Base-by-base conservation (phyloP, 2,888 invertebrate species). In the Microdon myrmicae region DNA sequence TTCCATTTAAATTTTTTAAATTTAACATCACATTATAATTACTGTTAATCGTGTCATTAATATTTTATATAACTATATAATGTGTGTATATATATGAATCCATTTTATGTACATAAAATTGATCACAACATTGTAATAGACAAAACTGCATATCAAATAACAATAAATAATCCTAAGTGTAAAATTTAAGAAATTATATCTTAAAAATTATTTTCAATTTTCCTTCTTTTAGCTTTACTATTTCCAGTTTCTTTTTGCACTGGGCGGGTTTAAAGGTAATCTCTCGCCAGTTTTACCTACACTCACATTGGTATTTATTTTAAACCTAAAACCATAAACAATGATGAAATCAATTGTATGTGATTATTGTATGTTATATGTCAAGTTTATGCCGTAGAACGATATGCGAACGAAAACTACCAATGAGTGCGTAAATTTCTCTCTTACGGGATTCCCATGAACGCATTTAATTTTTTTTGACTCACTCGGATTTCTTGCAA, bases 11-110 rank as follows among this genome's bases (percentile, higher is more conserved):
- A 41, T 64, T 31, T 22, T 51, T 64, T 64, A 71, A 64, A 64
- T 64, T 64, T 74, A 74, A 74, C 74, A 74, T 74, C 74, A 74
- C 74, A 74, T 75, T 75, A 75, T 64, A 64, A 64, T 64, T 64
- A 64, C 64, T 64, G 58, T 58, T 64, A 61, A 61, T 61, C 54
- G 49, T 61, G 55, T 67, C 70, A 39, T 59, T 73, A 72, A 71
- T 74, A 73, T 71, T 35, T 22, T 54, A 54, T 55, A 56, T 56
- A 41, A 47, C 19, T 38, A 43, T 43, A 31, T 43, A 43, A 56
- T 64, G 51, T 61, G 54, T 61, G 54, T 64, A 64, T 64, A 56
- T 64, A 64, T 64, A 64, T 64, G 64, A 64, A 64, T 64, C 58
- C 58, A 64, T 64, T 64, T 64, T 66, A 66, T 66, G 54, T 66